Evolutionary conservation across 2,113 vertebrate species (phyloP).

Genomic region (Syngnathus scovelli): DNA sequence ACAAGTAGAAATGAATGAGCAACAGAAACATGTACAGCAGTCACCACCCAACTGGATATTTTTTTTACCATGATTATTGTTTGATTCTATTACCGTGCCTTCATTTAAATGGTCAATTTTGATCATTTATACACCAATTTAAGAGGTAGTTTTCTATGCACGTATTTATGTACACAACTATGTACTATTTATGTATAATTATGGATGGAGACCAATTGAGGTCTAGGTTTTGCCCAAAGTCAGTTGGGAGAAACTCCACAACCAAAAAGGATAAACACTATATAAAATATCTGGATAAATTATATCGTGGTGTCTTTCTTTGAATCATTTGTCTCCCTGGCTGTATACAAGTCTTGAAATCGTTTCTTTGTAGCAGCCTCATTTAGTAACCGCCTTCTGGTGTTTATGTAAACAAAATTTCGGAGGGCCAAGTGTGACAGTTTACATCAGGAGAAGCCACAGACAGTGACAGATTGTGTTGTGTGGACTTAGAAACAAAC

Average conservation of each 20-base stretch:
- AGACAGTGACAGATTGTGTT: constrained; percentile 56
- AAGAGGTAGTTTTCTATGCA: not conserved
- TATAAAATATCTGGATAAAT: too few relatives aligned
- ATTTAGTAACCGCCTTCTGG: not conserved
- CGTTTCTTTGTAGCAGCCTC: not conserved
- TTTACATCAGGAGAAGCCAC: constrained; percentile 19
- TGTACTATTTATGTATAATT: too few relatives aligned
- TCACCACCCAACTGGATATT: too few relatives aligned
- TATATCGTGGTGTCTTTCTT: not conserved
- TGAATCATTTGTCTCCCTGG: not conserved
- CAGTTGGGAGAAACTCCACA: not conserved
- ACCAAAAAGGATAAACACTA: not conserved
- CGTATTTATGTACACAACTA: too few relatives aligned
- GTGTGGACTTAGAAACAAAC: constrained; percentile 40
- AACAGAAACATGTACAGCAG: too few relatives aligned
- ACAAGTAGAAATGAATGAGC: not conserved
- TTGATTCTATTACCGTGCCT: not conserved
- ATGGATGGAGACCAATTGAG: not conserved
- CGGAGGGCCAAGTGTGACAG: not conserved
- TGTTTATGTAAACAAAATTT: not conserved
- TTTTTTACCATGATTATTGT: not conserved
- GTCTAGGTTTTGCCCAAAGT: not conserved
- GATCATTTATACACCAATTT: not conserved
- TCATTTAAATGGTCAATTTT: not conserved
- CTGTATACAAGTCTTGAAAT: not conserved